Base-by-base conservation (phyloP, 2,888 invertebrate genomes). In the Thymelicus acteon region DNA sequence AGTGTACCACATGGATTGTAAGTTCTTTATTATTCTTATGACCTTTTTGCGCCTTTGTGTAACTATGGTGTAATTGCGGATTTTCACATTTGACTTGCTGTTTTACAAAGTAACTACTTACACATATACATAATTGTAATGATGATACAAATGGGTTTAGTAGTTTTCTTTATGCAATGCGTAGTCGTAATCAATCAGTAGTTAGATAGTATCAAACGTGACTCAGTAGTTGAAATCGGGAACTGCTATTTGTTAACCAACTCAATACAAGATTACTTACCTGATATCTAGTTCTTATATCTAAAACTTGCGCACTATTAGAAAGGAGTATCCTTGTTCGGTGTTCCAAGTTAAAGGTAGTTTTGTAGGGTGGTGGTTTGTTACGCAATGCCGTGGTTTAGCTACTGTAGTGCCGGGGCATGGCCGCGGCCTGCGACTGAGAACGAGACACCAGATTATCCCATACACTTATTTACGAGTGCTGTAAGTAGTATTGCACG, bases 1-100 rank as follows among this genome's bases (percentile, higher is more conserved):
- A 79, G 84, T 19, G 19, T 87, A 87, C 87, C 79, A 80, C 84
- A 87, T 87, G 87, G 85, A 88, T 80, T 75, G 88, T 88, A 78
- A 87, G 86, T 88, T 77, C 74, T 77, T 76, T 71, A 62, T 49
- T 66, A 67, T 75, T 72, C 67, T 74, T 72, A 66, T 70, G 69
- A 48, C 48, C 63, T 66, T 72, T 72, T 60, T 67, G 69, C 75
- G 76, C 76, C 77, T 75, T 68, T 75, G 40, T 70, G 40, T 57
- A 48, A 19, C 13, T 31, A 31, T 31, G 12, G 24, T 13, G 57
- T 31, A 13, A 12, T 52, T 19, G 52, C 19, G 12, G 52, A 8
- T 0, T 52, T 52, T 52, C 52, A 19, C 15, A 19, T 52, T 52
- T 52, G 52, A 1, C 48, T n/a, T 19, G 19, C 19, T 19, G 19